A percentile compares a stretch with the other conserved stretches of the same genome.
These are phyloP conservation scores for Pyrocephalus nanus DNA, from an alignment of 2,797 vertebrate species.

Conservation along the genomic window DNA sequence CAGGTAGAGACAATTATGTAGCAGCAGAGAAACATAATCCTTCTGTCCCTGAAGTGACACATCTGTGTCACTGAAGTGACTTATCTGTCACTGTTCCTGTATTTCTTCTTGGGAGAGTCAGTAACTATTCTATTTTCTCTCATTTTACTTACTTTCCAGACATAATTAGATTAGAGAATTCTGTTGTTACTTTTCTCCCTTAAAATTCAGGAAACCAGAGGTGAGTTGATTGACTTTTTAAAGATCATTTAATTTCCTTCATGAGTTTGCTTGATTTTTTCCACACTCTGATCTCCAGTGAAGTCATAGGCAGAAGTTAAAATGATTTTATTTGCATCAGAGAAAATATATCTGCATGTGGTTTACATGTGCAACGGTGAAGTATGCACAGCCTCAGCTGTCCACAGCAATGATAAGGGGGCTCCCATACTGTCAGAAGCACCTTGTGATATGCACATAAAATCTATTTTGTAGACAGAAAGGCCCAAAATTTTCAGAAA, in stretches of 20 bases:
- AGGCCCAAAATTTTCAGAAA: neutral
- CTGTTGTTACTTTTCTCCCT: neutral
- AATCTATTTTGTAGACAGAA: neutral
- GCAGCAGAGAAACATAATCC: slow-evolving; percentile 13
- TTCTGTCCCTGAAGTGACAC: neutral
- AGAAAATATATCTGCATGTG: neutral
- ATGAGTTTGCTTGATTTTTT: slow-evolving; percentile 15
- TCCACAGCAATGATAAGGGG: neutral
- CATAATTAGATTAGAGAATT: slow-evolving; percentile 3
- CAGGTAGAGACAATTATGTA: slow-evolving; percentile 33
- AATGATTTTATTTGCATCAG: neutral
- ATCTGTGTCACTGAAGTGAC: neutral
- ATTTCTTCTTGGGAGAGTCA: neutral
- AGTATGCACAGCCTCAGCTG: no score
- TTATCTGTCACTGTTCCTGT: neutral
- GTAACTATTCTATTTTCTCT: neutral
- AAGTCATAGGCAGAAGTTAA: neutral
- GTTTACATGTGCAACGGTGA: neutral
- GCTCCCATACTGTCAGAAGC: neutral
- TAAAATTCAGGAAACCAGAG: neutral
- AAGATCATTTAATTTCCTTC: neutral
- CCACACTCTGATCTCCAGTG: neutral
- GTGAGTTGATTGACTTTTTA: neutral
- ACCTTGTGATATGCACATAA: neutral
- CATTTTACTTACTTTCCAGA: slow-evolving; percentile 7